Percentiles rank a stretch among this genome's conserved stretches.
Evolutionary conservation across 2,888 invertebrate genomes (phyloP).

Genomic region (Eilema sororculum): DNA sequence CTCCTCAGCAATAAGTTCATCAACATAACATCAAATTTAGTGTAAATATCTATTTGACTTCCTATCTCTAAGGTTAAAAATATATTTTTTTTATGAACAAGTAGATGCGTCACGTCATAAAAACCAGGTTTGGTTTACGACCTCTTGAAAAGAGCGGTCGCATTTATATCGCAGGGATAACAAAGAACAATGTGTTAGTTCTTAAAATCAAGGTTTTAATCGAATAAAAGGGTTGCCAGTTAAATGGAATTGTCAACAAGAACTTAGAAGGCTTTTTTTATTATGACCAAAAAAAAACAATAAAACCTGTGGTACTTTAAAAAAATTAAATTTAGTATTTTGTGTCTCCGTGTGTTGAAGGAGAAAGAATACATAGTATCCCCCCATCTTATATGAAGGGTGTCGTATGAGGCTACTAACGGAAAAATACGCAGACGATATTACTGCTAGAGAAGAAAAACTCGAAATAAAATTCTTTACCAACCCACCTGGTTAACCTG

Average conservation of each 20-base stretch:
- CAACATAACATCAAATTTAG: neutral
- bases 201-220: neutral
- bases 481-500: too few relatives aligned
- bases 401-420: too few relatives aligned
- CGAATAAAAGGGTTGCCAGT: neutral
- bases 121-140: slow-evolving; percentile 9
- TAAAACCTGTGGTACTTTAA: too few relatives aligned
- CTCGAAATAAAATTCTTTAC: too few relatives aligned
- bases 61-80: neutral
- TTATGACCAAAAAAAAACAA: too few relatives aligned
- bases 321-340: too few relatives aligned
- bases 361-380: too few relatives aligned
- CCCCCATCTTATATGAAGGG: too few relatives aligned
- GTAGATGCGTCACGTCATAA: slow-evolving; percentile 5
- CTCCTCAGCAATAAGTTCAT: neutral
- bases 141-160: neutral
- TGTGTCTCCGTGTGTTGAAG: too few relatives aligned
- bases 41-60: neutral
- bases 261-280: neutral
- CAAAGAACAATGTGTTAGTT: neutral
- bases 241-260: neutral
- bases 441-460: too few relatives aligned
- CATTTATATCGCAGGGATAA: neutral
- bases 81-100: slow-evolving; percentile 6
- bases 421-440: too few relatives aligned